Evolutionary conservation across 2,888 invertebrate species (phyloP).

Genomic region (Dasysyrphus albostriatus): DNA sequence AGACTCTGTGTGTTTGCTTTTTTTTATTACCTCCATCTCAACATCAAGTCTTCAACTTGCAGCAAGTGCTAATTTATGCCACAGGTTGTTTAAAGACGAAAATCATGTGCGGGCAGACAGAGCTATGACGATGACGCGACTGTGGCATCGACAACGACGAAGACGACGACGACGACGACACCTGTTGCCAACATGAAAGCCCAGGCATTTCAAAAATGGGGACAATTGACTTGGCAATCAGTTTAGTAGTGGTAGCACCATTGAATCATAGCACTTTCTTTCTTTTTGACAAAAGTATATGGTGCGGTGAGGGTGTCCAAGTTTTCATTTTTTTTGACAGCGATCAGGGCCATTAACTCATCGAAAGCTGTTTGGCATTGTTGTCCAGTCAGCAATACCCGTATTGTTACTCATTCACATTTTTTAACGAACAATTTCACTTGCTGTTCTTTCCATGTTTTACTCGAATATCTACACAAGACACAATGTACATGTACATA

Average conservation of each 20-base stretch:
- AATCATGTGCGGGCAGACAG: conserved; percentile 33
- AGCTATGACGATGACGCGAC: background rate
- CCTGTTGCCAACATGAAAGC: conserved; percentile 53
- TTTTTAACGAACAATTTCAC: conserved; percentile 19
- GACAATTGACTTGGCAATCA: conserved; percentile 53
- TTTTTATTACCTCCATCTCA: conserved; percentile 44
- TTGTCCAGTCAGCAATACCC: background rate
- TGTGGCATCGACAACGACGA: background rate
- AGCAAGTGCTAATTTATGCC: conserved; percentile 68
- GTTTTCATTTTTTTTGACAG: conserved; percentile 21
- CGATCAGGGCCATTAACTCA: conserved; percentile 50
- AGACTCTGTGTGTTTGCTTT: conserved; percentile 31
- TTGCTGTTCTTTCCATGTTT: conserved; percentile 1
- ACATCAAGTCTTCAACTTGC: conserved; percentile 27
- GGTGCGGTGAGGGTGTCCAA: conserved; percentile 43
- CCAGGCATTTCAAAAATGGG: conserved; percentile 51
- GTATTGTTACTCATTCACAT: conserved; percentile 11
- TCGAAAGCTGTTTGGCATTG: conserved; percentile 48
- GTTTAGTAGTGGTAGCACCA: conserved; percentile 28
- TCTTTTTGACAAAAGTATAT: conserved; percentile 41
- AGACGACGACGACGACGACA: conserved; percentile 22
- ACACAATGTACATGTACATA: background rate
- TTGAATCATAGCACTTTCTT: conserved; percentile 74
- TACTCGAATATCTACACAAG: background rate
- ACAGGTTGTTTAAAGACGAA: conserved; percentile 53